Conservation (phyloP, 2,113 vertebrate species). For the Pimephales promelas region DNA sequence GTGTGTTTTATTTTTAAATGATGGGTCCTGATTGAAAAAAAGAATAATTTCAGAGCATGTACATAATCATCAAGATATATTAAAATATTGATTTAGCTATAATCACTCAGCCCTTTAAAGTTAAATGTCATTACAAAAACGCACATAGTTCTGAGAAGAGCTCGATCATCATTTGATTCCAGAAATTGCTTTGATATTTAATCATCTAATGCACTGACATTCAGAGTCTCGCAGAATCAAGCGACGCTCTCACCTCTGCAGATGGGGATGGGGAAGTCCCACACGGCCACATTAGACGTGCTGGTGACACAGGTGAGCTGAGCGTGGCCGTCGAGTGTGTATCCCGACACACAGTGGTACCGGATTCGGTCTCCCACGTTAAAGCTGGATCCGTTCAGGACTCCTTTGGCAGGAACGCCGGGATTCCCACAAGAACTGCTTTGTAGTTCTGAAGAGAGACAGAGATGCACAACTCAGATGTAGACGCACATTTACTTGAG, state of each 20-base stretch:
- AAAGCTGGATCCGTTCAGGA: conserved; percentile 92
- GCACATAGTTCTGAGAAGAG: neutral
- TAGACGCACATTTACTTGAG: too few species aligned
- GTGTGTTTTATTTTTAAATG: neutral
- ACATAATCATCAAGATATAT: neutral
- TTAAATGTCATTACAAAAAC: neutral
- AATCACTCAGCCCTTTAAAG: neutral
- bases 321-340: conserved; percentile 90
- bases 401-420: conserved; percentile 90
- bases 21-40: neutral
- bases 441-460: conserved; percentile 79
- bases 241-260: too few species aligned
- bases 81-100: neutral
- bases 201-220: neutral
- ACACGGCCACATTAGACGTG: conserved; percentile 86
- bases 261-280: conserved; percentile 96
- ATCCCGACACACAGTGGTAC: conserved; percentile 88
- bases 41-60: neutral
- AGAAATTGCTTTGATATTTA: conserved; percentile 12
- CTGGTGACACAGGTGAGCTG: conserved; percentile 89
- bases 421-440: conserved; percentile 96
- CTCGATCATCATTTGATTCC: neutral
- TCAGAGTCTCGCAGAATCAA: too few species aligned
- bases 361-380: conserved; percentile 91
- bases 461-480: conserved; percentile 8